Percentiles rank a stretch among this genome's conserved stretches.
phyloP scores from a whole-genome alignment of 2,888 invertebrate genomes.

The Thecocarcelia acutangulata region DNA sequence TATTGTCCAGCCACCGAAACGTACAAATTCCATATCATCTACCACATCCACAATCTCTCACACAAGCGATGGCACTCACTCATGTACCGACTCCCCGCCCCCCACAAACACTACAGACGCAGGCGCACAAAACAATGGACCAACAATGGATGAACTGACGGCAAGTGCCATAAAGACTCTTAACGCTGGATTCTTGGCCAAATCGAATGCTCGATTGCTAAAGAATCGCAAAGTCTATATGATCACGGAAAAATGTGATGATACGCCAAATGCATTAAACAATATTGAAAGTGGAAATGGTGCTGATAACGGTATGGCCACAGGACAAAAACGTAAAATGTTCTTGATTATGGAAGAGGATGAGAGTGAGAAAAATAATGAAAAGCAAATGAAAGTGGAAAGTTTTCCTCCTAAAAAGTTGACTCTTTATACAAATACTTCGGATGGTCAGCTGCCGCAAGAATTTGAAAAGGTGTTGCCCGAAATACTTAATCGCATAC shows the following conservation, averaged over 20 bases:
- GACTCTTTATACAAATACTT: conserved; percentile 78
- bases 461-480: conserved; percentile 78
- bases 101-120: conserved; percentile 52
- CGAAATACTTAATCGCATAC: conserved; percentile 77
- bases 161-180: conserved; percentile 64
- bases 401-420: conserved; percentile 74
- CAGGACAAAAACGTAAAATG: conserved; percentile 76
- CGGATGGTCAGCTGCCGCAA: conserved; percentile 75
- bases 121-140: conserved; percentile 41
- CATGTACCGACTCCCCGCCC: conserved; percentile 71
- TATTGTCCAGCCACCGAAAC: conserved; percentile 71
- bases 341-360: conserved; percentile 78
- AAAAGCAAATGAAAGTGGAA: conserved; percentile 66
- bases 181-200: conserved; percentile 66
- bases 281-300: conserved; percentile 54
- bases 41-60: conserved; percentile 71
- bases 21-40: conserved; percentile 72
- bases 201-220: conserved; percentile 62
- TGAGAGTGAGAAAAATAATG: conserved; percentile 65
- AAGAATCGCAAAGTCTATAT: conserved; percentile 77
- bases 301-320: conserved; percentile 53
- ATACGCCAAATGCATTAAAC: conserved; percentile 32
- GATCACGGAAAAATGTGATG: conserved; percentile 77
- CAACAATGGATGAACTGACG: conserved; percentile 60
- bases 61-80: conserved; percentile 67